phyloP scores from a whole-genome alignment of 2,113 vertebrate species.

The Gracilinanus agilis region DNA sequence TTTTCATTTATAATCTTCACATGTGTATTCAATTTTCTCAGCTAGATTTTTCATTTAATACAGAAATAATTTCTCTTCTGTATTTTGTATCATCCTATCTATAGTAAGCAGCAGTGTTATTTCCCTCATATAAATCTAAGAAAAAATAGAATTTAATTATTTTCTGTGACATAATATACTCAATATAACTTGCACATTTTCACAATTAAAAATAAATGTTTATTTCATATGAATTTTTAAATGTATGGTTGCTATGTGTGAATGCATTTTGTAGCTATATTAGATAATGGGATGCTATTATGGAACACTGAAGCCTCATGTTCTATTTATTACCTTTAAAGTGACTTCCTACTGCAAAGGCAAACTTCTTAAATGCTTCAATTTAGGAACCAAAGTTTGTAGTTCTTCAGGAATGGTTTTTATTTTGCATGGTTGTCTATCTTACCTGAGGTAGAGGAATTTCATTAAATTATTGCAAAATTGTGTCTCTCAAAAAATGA shows the following conservation, averaged over 20 bases:
- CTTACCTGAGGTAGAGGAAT: background rate
- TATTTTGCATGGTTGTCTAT: background rate
- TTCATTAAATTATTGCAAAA: background rate
- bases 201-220: background rate
- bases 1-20: background rate
- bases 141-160: background rate
- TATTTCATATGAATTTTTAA: slow-evolving; percentile 9
- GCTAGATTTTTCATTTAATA: background rate
- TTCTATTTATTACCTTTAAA: background rate
- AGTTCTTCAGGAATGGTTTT: background rate
- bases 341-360: background rate
- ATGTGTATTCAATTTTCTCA: background rate
- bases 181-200: background rate
- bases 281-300: background rate
- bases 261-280: background rate
- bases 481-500: background rate
- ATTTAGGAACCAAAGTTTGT: background rate
- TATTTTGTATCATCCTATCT: background rate
- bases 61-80: background rate
- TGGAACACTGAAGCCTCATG: background rate
- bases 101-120: background rate
- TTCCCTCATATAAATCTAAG: background rate
- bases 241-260: background rate
- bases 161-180: background rate
- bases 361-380: background rate